Evolutionary conservation across 1,140 invertebrate species (phyloP), one percentile per base, ranked within the genome.

Genomic region (Caenorhabditis latens): DNA sequence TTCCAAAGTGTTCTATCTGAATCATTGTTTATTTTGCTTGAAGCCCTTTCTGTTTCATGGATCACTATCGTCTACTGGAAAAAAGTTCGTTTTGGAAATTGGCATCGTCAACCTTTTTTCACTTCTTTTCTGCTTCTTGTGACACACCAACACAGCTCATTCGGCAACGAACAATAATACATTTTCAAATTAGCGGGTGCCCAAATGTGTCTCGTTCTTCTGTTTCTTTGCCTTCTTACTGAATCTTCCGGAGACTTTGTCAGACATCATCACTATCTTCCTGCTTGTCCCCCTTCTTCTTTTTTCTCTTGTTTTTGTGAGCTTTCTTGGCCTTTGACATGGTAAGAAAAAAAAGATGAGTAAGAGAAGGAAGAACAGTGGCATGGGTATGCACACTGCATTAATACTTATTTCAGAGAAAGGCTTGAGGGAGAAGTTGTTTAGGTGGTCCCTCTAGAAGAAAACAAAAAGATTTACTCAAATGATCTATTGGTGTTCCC

Each of bases 391-490:
- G 43, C 40, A 43, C 65, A 48, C 42, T n/a, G 43, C 65, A 71
- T 71, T 71, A 71, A 71, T 71, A 71, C 65, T 71, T 42, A n/a
- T 71, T 46, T 42, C 19, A 71, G 63, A 65, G 57, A 42, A 11
- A 71, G 65, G 50, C 3, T n/a, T 21, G 14, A 16, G 24, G 3
- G 14, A 79, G n/a, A 42, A 50, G 43, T 13, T 53, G 43, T 71
- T 71, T n/a, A 46, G 42, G 14, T 79, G 43, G 71, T 53, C 71
- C 71, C 14, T 50, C 7, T 50, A 21, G 11, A 48, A 9, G 9
- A 79, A 79, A 79, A 79, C 71, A 79, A 79, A 48, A n/a, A 79
- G 71, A 79, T 79, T 71, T 79, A 79, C 71, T 50, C 14, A 2
- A 40, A 48, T 79, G 71, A 79, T 79, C 6, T 24, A 79, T 79